Evolutionary conservation across 1,140 invertebrate species (phyloP).

Genomic region (Penaeus indicus): DNA sequence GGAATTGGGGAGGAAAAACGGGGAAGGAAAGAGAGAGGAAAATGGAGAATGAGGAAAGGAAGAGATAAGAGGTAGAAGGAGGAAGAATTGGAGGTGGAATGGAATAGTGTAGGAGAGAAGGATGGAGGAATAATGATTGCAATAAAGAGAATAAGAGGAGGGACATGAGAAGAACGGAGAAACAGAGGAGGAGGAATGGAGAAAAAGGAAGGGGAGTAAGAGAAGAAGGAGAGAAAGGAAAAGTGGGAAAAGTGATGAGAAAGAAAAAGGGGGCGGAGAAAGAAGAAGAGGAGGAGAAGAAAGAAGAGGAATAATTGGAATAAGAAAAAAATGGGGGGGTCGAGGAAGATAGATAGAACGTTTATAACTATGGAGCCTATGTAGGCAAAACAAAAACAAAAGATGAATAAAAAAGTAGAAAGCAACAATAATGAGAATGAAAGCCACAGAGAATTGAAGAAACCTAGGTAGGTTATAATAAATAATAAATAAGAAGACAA

Average conservation of each 20-base stretch:
- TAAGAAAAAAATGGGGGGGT: background rate
- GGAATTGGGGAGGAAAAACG: background rate
- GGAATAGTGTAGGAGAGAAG: constrained; percentile 1
- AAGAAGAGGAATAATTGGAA: background rate
- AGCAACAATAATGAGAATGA: too few species aligned
- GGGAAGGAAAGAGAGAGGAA: background rate
- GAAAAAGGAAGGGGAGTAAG: background rate
- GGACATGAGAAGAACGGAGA: background rate
- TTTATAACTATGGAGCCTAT: background rate
- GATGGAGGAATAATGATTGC: constrained; percentile 18
- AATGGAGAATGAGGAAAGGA: background rate
- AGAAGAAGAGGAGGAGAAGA: background rate
- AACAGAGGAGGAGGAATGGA: background rate
- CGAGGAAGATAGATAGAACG: background rate
- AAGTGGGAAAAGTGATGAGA: background rate
- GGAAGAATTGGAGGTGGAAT: background rate
- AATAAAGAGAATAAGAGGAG: background rate
- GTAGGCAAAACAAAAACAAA: background rate
- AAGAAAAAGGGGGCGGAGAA: background rate
- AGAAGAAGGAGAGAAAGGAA: background rate
- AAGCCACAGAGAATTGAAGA: too few species aligned
- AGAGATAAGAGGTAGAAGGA: background rate
- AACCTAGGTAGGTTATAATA: background rate
- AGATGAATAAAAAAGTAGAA: too few species aligned
- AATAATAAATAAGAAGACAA: background rate